Evolutionary conservation across 2,797 vertebrate genomes (phyloP), one percentile per base, ranked within the genome.

Genomic region (Alcedo atthis): DNA sequence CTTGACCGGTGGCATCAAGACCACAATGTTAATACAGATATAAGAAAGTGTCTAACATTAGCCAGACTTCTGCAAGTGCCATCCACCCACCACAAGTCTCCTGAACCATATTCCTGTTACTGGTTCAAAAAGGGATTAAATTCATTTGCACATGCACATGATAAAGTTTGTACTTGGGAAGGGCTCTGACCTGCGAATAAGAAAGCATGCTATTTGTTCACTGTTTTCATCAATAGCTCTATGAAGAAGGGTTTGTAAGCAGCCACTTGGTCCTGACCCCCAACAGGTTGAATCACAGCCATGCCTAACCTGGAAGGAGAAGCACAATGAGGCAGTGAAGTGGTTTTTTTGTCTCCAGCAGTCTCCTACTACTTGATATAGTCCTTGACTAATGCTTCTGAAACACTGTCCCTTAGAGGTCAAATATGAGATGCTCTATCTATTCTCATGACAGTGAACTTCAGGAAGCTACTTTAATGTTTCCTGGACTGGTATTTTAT

Each of bases 221-320:
- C 98, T 99, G 96, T 99, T 99, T 94, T 99, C 99, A 85, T 99
- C 99, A 18, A 99, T 98, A 79, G 99, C 99, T 97, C 99, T 97
- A 79, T 99, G 99, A 66, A 99, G 97, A 75, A 99, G 98, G 5
- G 98, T 99, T 97, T 99, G 99, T 71, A 98, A 97, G 95, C 99
- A 99, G 81, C 99, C 98, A 20, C 98, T 98, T 4, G 99, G 99
- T 17, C 99, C 99, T 8, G 97, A 75, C 57, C 98, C 99, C 99
- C 99, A 99, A 77, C 98, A 98, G 0, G 99, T 99, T 5, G 99
- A 97, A 91, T 99, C 99, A 89, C 99, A 99, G 77, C 99, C 99
- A 37, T 99, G 99, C 78, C 99, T 98, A 40, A 99, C 99, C 99
- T 99, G 82, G 40, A 92, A 87, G 89, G 89, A 95, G 71, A 75